Evolutionary conservation across 35 echinoderm and acorn worm genomes (phyloP).

Genomic region (Anneissia japonica): DNA sequence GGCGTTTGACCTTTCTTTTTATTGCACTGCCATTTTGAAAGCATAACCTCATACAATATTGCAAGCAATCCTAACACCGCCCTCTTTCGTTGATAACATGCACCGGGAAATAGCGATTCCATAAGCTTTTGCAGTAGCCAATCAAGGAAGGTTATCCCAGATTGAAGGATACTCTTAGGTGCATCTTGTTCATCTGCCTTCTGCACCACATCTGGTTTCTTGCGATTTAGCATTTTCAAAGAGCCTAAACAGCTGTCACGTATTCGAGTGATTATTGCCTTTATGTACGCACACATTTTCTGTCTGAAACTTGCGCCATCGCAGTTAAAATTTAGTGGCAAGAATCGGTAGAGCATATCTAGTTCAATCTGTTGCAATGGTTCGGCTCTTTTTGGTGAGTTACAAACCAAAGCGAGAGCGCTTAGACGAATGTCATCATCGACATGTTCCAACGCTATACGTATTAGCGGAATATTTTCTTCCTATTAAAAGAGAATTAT

Average conservation of each 20-base stretch:
- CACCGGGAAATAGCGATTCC: constrained; percentile 77
- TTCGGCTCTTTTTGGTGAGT: constrained; percentile 51
- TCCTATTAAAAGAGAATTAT: background rate
- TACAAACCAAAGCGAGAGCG: constrained; percentile 49
- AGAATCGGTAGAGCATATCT: constrained; percentile 25
- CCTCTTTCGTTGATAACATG: constrained; percentile 80
- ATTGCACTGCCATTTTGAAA: constrained; percentile 1
- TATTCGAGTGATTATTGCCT: constrained; percentile 40
- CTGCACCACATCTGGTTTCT: background rate
- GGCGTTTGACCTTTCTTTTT: background rate
- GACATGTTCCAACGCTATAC: constrained; percentile 26
- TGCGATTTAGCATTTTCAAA: constrained; percentile 29
- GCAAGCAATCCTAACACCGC: constrained; percentile 48
- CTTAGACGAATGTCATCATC: constrained; percentile 61
- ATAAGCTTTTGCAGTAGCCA: constrained; percentile 41
- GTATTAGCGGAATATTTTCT: background rate
- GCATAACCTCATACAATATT: constrained; percentile 54
- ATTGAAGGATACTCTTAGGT: constrained; percentile 7
- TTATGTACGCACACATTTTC: constrained; percentile 35
- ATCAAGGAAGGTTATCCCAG: constrained; percentile 25
- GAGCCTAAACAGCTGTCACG: constrained; percentile 52
- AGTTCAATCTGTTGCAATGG: constrained; percentile 25
- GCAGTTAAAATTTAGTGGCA: constrained; percentile 59
- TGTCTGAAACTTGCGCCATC: constrained; percentile 69
- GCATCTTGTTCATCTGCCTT: background rate